Conservation (phyloP, 64 coral and sea anemone genomes). For the Montipora efflorescens region DNA sequence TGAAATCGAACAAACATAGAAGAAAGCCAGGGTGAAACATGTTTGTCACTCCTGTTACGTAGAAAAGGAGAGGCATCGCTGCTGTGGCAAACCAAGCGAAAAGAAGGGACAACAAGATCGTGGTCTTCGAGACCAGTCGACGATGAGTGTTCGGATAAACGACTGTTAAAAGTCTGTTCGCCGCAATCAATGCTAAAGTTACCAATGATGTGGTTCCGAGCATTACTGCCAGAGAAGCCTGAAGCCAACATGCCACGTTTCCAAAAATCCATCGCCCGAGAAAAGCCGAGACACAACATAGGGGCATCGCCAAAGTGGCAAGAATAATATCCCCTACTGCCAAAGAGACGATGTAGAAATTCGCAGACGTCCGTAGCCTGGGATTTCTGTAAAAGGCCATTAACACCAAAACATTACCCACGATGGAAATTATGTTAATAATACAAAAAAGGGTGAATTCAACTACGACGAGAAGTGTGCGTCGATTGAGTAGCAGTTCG, state of each 20-base stretch:
- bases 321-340: not conserved
- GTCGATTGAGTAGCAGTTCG: not conserved
- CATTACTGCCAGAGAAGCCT: slow-evolving; percentile 11
- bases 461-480: not conserved
- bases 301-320: not conserved
- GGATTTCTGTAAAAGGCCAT: slow-evolving; percentile 3
- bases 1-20: slow-evolving; percentile 34
- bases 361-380: not conserved
- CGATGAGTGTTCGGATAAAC: slow-evolving; percentile 38
- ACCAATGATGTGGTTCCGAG: slow-evolving; percentile 3
- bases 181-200: slow-evolving; percentile 1
- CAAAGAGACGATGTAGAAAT: not conserved
- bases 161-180: slow-evolving; percentile 27
- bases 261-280: not conserved
- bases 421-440: not conserved
- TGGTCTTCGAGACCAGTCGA: not conserved
- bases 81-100: slow-evolving; percentile 12
- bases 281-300: not conserved
- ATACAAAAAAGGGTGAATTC: not conserved
- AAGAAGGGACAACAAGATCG: not conserved
- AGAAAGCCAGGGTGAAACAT: slow-evolving; percentile 12
- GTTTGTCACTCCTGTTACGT: slow-evolving; percentile 1
- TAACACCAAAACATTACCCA: not conserved
- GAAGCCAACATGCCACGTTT: not conserved
- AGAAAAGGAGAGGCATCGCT: not conserved